Base-by-base conservation (phyloP, 2,888 invertebrate genomes). In the Drosophila aldrichi region DNA sequence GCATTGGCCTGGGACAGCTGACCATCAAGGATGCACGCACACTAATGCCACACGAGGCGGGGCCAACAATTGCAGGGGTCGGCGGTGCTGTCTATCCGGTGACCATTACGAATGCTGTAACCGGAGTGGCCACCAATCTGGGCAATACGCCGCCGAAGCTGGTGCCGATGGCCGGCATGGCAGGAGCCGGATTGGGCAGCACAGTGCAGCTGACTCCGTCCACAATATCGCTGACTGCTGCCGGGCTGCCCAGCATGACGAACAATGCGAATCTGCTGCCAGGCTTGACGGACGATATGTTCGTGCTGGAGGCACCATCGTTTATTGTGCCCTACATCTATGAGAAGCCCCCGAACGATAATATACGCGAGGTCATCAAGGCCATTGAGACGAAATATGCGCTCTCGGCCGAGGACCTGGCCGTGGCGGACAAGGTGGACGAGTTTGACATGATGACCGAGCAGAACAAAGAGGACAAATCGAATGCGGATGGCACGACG, bases 271-370 rank as follows among this genome's bases (percentile, higher is more conserved):
- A 95, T 40, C 95, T 97, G 74, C 92, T 98, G 81, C 97, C 97
- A 0, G 96, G 97, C 9, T 92, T 98, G 29, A 97, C 97, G 22
- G 97, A 98, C 91, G 97, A 98, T 86, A 97, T 97, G 96, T 97
- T 96, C 92, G 97, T 98, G 14, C 96, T 98, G 12, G 97, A 98
- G 93, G 97, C 97, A 34, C 97, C 98, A 8, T 97, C 97, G 25
- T 97, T 98, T 91, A 97, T 98, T 91, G 97, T 98, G 81, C 98
- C 98, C 52, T 98, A 98, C 92, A 97, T 98, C 25, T 97, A 97
- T 93, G 97, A 98, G 92, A 97, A 97, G 91, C 97, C 97, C 12
- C 97, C 97, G 1, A 92, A 96, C 7, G 95, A 96, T 86, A 96
- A 96, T 65, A 94, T 97, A 74, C 96, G 95, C 91, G 95, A 96